Conservation (phyloP, 1,140 invertebrate genomes). For the Nymphalis io region DNA sequence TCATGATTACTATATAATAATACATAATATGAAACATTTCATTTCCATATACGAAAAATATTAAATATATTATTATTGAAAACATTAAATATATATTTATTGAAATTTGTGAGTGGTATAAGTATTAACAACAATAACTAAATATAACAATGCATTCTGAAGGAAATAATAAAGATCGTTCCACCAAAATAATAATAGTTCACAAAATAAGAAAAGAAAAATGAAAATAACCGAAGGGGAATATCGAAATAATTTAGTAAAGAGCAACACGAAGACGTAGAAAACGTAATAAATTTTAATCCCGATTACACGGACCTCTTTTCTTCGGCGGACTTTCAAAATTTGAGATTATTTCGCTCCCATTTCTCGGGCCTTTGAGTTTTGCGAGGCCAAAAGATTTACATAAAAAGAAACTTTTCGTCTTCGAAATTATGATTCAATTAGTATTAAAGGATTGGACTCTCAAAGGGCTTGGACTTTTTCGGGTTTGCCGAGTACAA, state of each 20-base stretch:
- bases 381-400: conserved; percentile 71
- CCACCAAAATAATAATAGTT: conserved; percentile 17
- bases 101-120: not conserved
- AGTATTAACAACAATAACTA: not conserved
- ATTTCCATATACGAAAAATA: too few species aligned
- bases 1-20: not conserved
- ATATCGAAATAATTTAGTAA: conserved; percentile 38
- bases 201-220: conserved; percentile 27
- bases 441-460: conserved; percentile 79
- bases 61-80: too few species aligned
- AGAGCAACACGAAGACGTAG: conserved; percentile 37
- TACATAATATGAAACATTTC: too few species aligned
- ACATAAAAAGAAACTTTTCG: conserved; percentile 79
- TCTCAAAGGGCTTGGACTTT: conserved; percentile 72
- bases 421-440: conserved; percentile 78
- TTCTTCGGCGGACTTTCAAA: conserved; percentile 52
- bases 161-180: conserved; percentile 9
- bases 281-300: conserved; percentile 66
- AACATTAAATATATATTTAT: too few species aligned
- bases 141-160: not conserved
- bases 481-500: conserved; percentile 67
- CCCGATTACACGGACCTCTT: conserved; percentile 55
- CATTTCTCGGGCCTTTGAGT: conserved; percentile 67
- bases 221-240: conserved; percentile 25
- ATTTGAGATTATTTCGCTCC: conserved; percentile 68